phyloP scores from a whole-genome alignment of 2,888 invertebrate genomes.

The Lepas anatifera region DNA sequence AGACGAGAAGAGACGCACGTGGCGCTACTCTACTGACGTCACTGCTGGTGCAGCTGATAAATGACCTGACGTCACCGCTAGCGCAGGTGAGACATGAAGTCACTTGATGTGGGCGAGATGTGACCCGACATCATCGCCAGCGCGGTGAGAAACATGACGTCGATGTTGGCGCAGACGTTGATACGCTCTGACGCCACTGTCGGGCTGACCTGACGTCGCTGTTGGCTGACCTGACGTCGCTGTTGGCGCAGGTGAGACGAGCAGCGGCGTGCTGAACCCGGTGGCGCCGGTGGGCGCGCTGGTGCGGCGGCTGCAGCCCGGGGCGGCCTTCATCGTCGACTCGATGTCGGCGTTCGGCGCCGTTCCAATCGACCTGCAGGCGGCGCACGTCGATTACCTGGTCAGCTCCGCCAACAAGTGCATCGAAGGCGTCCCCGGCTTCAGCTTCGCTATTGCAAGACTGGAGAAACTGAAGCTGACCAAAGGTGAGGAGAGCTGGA shows the following conservation, averaged over 20 bases:
- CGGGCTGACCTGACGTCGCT: no score
- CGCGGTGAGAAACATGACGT: no score
- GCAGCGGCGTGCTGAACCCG: slow-evolving; percentile 38
- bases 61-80: no score
- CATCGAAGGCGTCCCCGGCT: slow-evolving; percentile 40
- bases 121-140: no score
- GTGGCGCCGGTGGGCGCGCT: slow-evolving; percentile 33
- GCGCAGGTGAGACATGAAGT: no score
- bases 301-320: slow-evolving; percentile 31
- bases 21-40: no score
- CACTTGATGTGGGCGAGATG: no score
- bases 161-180: no score
- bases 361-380: slow-evolving; percentile 32
- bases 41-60: no score
- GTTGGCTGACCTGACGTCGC: no score
- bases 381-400: slow-evolving; percentile 33
- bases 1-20: no score
- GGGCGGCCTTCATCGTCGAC: slow-evolving; percentile 36
- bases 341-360: slow-evolving; percentile 42
- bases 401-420: slow-evolving; percentile 41
- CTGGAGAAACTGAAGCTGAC: slow-evolving; percentile 31
- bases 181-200: no score
- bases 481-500: slow-evolving; percentile 32
- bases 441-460: slow-evolving; percentile 36
- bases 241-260: slow-evolving; percentile 34